phyloP scores from a whole-genome alignment of 2,113 vertebrate genomes.

The Xiphophorus hellerii region DNA sequence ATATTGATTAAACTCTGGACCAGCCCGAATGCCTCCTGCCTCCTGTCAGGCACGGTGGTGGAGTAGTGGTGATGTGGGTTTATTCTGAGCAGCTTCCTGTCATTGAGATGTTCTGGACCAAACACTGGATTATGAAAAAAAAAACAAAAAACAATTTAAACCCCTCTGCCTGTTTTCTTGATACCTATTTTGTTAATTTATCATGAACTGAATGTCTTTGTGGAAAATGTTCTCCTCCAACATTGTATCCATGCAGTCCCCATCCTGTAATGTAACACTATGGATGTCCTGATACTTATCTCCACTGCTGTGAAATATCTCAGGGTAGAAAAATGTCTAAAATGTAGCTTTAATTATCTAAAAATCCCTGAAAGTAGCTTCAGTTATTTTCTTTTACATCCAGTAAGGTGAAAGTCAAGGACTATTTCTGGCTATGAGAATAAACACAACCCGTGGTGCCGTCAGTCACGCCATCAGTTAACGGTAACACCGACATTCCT shows the following conservation, averaged over 20 bases:
- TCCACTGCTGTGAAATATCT: slow-evolving; percentile 9
- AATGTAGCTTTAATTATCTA: slow-evolving; percentile 9
- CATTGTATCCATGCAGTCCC: slow-evolving; percentile 1
- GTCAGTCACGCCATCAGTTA: slow-evolving; percentile 44
- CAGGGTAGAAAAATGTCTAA: slow-evolving; percentile 1
- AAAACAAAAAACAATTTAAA: background rate
- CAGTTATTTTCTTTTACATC: slow-evolving; percentile 2
- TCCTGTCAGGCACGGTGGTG: no score
- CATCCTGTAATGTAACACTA: slow-evolving; percentile 30
- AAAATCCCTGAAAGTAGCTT: slow-evolving; percentile 20
- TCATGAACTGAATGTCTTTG: background rate
- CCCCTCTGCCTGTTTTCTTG: background rate
- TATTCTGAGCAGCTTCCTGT: no score
- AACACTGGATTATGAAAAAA: no score
- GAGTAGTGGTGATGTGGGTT: no score
- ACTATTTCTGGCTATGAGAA: slow-evolving; percentile 43
- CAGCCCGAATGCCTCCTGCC: no score
- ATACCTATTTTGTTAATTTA: slow-evolving; percentile 18
- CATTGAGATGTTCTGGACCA: no score
- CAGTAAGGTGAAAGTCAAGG: slow-evolving; percentile 9
- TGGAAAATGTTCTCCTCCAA: slow-evolving; percentile 6
- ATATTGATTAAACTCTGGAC: no score
- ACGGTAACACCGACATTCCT: slow-evolving; percentile 63
- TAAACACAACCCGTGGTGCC: slow-evolving; percentile 43
- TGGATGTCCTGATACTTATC: slow-evolving; percentile 22